Percentiles rank a stretch among this genome's conserved stretches.
Conservation (phyloP, 2,888 invertebrate genomes). For the Eucriotettix oculatus region DNA sequence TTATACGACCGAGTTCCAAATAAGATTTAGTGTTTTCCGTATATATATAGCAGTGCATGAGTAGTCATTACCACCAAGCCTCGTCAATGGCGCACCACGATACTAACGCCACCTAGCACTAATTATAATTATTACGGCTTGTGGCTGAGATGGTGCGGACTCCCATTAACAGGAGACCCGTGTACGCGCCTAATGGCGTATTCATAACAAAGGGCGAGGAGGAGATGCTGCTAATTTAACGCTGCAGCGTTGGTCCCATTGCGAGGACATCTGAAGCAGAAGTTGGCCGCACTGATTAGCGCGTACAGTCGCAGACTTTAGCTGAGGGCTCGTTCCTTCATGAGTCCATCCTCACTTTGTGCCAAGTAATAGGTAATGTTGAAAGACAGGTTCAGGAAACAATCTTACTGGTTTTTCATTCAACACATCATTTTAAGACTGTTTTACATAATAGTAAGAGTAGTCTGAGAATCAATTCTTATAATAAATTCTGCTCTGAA, state of each 20-base stretch:
- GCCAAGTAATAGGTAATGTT: too few species aligned
- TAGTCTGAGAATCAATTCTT: too few species aligned
- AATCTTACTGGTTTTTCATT: too few species aligned
- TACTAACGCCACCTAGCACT: neutral
- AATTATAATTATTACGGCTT: neutral
- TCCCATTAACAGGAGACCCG: neutral
- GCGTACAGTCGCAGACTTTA: neutral
- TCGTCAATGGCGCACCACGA: neutral
- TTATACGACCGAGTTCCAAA: too few species aligned
- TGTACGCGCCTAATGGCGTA: neutral
- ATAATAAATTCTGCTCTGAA: too few species aligned
- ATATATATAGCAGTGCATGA: too few species aligned
- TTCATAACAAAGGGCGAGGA: neutral
- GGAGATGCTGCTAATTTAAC: neutral
- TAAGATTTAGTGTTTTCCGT: too few species aligned
- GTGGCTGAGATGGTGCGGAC: neutral
- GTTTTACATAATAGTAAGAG: too few species aligned
- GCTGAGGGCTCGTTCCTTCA: too few species aligned
- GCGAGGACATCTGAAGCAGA: conserved; percentile 3
- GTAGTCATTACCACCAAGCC: neutral
- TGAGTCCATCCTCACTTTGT: too few species aligned
- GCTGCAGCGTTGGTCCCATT: neutral
- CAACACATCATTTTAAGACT: too few species aligned
- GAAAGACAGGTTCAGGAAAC: too few species aligned
- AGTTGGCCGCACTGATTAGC: conserved; percentile 4